A percentile compares a stretch with the other conserved stretches of the same genome.
Evolutionary conservation across 2,797 vertebrate genomes (phyloP).

Genomic region (Ceryle rudis): DNA sequence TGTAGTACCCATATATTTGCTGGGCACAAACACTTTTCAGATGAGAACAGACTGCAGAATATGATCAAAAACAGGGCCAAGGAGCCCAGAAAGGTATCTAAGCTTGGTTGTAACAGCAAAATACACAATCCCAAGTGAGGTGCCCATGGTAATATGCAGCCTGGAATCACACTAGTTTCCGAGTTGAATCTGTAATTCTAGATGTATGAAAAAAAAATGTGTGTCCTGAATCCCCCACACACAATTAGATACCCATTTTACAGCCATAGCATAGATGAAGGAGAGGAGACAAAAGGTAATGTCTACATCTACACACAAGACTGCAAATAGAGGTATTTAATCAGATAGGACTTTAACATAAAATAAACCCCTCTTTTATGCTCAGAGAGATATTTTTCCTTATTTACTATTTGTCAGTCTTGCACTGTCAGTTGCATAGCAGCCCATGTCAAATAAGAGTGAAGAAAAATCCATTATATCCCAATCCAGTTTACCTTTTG

Average conservation of each 20-base stretch:
- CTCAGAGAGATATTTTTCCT: neutral
- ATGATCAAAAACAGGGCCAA: neutral
- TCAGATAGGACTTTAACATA: neutral
- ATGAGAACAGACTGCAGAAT: neutral
- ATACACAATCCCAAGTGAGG: neutral
- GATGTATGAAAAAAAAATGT: rapidly evolving
- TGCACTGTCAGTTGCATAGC: neutral
- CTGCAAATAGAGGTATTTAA: neutral
- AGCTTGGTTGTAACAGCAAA: neutral
- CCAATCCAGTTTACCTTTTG: neutral
- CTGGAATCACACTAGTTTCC: neutral
- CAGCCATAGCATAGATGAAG: neutral
- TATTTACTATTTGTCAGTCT: neutral
- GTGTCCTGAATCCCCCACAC: rapidly evolving
- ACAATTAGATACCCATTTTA: neutral
- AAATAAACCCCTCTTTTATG: neutral
- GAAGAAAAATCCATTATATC: neutral
- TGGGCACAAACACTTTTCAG: neutral
- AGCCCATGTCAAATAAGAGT: neutral
- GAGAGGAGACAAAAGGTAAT: neutral
- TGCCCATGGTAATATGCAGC: neutral
- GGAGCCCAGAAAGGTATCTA: neutral
- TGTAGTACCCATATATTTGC: rapidly evolving
- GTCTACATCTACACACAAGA: neutral
- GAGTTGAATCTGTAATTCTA: neutral